phyloP scores from a whole-genome alignment of 2,113 vertebrate species.

The Mus musculus region GRCm39 chr17:90552001-90552500 shows the following conservation, averaged over 20 bases:
- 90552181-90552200: too few species aligned
- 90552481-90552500: background rate
- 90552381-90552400: background rate
- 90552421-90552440: background rate
- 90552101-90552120: too few species aligned
- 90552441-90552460: slow-evolving; percentile 44
- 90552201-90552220: background rate
- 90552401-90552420: background rate
- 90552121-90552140: too few species aligned
- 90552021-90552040: background rate
- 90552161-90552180: too few species aligned
- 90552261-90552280: background rate
- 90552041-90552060: too few species aligned
- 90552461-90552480: background rate
- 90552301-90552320: background rate
- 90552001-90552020: background rate
- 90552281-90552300: background rate
- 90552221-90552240: slow-evolving; percentile 19
- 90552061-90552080: too few species aligned
- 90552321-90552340: background rate
- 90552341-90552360: background rate
- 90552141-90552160: too few species aligned
- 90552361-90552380: background rate
- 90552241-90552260: background rate
- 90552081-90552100: too few species aligned